Evolutionary conservation across 2,888 invertebrate species (phyloP).

Genomic region (Acrobasis consociella): DNA sequence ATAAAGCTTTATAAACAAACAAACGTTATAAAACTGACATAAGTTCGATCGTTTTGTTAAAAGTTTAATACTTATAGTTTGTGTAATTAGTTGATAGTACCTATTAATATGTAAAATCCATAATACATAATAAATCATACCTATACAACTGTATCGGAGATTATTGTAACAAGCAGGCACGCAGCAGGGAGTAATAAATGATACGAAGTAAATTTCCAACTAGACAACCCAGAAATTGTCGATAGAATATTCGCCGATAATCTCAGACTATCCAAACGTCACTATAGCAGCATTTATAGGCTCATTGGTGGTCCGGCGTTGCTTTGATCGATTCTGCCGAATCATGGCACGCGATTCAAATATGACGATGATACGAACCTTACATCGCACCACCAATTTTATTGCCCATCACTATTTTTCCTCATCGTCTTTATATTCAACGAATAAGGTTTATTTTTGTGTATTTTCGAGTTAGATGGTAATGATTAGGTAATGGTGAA

Average conservation of each 20-base stretch:
- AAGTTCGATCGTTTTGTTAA: no score
- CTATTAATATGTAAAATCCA: no score
- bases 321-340: conserved; percentile 77
- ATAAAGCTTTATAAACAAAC: no score
- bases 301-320: conserved; percentile 76
- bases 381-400: conserved; percentile 45
- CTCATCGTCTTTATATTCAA: conserved; percentile 30
- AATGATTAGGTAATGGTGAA: conserved; percentile 37
- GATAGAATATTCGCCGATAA: conserved; percentile 4
- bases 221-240: background rate
- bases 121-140: no score
- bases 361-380: conserved; percentile 78
- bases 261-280: conserved; percentile 30
- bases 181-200: background rate
- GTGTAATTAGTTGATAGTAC: no score
- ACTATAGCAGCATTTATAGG: conserved; percentile 47
- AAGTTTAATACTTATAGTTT: no score
- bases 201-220: background rate
- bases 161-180: background rate
- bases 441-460: conserved; percentile 27
- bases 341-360: conserved; percentile 80
- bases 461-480: conserved; percentile 12
- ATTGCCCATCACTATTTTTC: conserved; percentile 30
- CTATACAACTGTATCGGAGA: background rate
- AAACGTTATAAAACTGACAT: no score